These are phyloP conservation scores for Torymus auratus DNA, from an alignment of 2,888 invertebrate genomes.

Conservation along the genomic window DNA sequence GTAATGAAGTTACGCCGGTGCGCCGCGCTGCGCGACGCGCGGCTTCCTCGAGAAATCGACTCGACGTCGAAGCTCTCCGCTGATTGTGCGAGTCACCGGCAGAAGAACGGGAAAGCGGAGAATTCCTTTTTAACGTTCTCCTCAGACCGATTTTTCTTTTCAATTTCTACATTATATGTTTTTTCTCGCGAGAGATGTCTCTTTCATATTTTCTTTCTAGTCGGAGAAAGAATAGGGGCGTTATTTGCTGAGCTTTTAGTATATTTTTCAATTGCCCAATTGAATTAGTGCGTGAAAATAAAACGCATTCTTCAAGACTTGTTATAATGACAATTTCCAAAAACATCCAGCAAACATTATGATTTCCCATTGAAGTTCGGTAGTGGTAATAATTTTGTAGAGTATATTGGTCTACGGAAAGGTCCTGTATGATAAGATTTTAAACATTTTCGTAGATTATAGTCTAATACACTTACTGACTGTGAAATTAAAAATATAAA, in stretches of 20 bases:
- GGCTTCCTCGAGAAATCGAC: constrained; percentile 25
- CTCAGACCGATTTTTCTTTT: constrained; percentile 10
- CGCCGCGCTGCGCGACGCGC: background rate
- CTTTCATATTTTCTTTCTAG: background rate
- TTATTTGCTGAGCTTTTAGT: background rate
- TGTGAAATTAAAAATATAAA: constrained; percentile 25
- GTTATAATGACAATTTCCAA: background rate
- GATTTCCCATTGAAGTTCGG: background rate
- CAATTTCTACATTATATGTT: constrained; percentile 26
- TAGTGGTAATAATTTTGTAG: background rate
- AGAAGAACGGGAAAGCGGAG: background rate
- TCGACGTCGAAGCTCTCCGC: constrained; percentile 17
- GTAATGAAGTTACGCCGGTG: constrained; percentile 41
- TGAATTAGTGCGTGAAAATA: background rate
- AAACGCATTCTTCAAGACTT: constrained; percentile 1
- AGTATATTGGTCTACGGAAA: background rate
- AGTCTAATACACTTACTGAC: background rate
- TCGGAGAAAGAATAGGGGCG: too few species aligned
- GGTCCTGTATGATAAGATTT: background rate
- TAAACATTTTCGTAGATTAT: background rate
- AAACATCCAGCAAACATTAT: background rate
- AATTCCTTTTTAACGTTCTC: background rate
- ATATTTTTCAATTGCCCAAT: constrained; percentile 10
- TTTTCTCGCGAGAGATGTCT: background rate
- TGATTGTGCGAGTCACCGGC: constrained; percentile 19